Base-by-base conservation (phyloP, 2,113 vertebrate species). In the Mustela nigripes region DNA sequence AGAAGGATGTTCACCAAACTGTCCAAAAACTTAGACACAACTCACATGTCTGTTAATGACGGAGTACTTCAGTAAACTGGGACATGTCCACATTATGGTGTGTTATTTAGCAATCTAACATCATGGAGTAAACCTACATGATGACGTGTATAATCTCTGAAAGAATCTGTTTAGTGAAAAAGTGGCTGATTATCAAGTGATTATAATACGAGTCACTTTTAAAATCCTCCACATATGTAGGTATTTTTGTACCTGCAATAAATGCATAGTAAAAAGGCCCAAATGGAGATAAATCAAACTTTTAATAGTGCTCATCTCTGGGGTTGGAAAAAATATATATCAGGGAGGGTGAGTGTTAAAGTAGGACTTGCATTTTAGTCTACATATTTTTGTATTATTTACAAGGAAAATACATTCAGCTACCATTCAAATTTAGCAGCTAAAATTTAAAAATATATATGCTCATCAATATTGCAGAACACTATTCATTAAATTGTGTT, bases 401-500 rank as follows among this genome's bases (percentile, higher is more conserved):
- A 50, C 33, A 86, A 93, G 84, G 28, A 79, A 94, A 92, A 39
- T 65, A 74, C 39, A 67, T 74, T 86, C 3, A 87, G 48, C 39
- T 88, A 56, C 31, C 89, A 87, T 31, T 71, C n/a, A 53, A 78
- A 89, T 81, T 73, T 15, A 65, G 11, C 60, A 89, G 58, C 7
- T 83, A 58, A 97, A 79, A 22, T 78, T 58, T 22, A 6, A 69
- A 84, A 83, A 92, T 24, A 63, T 50, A 18, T 62, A 62, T 11
- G 24, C 50, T 71, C 2, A 86, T 79, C 19, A 60, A 33, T 73
- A 48, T 39, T 67, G 12, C 28, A 67, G 80, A 93, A 65, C 11
- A 93, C 62, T 58, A 7, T 16, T 84, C 33, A 91, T 79, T 86
- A 78, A 89, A 89, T 84, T 67, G 53, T 42, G 82, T 62, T 84